phyloP scores from a whole-genome alignment of 2,113 vertebrate genomes.

The Anoura caudifer region DNA sequence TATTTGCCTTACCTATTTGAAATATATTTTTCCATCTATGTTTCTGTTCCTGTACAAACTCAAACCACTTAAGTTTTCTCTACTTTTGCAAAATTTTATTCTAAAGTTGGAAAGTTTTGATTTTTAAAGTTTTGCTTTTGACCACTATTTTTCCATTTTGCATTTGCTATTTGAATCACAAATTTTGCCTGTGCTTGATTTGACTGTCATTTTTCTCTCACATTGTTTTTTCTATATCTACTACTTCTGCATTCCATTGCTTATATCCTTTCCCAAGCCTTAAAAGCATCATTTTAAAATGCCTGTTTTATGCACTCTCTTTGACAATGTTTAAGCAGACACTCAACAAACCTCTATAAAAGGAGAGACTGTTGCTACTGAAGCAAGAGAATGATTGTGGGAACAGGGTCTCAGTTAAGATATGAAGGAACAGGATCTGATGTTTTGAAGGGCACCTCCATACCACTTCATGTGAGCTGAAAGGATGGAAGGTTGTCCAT shows the following conservation, averaged over 20 bases:
- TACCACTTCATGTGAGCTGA: rapidly evolving
- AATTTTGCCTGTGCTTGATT: constrained; percentile 34
- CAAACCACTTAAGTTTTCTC: constrained; percentile 56
- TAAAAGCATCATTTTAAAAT: neutral
- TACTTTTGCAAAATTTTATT: constrained; percentile 51
- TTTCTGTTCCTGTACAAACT: constrained; percentile 40
- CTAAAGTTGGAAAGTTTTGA: constrained; percentile 34
- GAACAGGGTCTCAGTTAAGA: neutral
- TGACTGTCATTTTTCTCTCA: constrained; percentile 29
- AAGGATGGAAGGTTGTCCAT: neutral
- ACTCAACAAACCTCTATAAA: neutral
- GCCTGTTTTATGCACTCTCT: neutral
- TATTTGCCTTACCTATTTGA: constrained; percentile 56
- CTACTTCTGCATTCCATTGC: constrained; percentile 13
- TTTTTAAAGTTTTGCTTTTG: constrained; percentile 18
- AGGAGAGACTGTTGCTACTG: neutral
- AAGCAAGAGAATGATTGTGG: neutral
- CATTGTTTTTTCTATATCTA: constrained; percentile 21
- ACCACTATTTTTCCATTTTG: constrained; percentile 36
- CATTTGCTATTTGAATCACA: constrained; percentile 53
- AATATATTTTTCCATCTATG: constrained; percentile 50
- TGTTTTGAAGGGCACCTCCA: too few species aligned
- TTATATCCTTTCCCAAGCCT: neutral
- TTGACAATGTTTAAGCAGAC: neutral
- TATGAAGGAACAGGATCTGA: neutral